Evolutionary conservation across 2,888 invertebrate species (phyloP), one percentile per base, ranked within the genome.

Genomic region (Pheosia tremula): DNA sequence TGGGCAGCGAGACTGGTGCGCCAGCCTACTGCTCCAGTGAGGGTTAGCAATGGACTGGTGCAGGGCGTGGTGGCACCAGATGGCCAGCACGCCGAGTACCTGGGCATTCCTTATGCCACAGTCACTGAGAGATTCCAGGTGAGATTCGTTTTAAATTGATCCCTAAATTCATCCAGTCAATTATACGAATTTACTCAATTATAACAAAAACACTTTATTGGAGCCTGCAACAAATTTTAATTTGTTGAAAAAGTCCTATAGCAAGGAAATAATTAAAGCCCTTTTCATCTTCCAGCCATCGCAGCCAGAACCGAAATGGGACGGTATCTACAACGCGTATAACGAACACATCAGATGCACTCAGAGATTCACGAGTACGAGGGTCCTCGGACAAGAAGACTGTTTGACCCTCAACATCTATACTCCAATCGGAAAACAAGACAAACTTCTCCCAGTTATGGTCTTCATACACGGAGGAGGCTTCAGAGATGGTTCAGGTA

Each of bases 381-480:
- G 63, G 11, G 74, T 90, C 10, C 67, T 80, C 0, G 93, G 92
- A 3, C 76, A 67, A 47, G 91, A 92, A 63, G 85, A 93, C 70
- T 93, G 93, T 61, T 86, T 93, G 60, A 83, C 82, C 0, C 71
- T 91, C 0, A 93, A 93, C 67, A 75, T 93, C 0, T 91, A 91
- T 72, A 85, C 88, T 0, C 93, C 93, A 0, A 49, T 78, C 4
- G 63, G 72, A 11, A 55, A 61, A 3, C 41, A 63, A 5, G 49
- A 63, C 5, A 50, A 73, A 4, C 76, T 73, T 0, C 78, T 79
- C 0, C 92, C 93, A 4, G 93, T 93, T 45, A 92, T 93, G 90
- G 86, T 92, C 1, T 93, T 88, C 70, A 86, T 93, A 67, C 93
- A 93, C 53, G 93, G 93, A 13, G 93, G 93, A 24, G 93, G 92